A percentile compares a stretch with the other conserved stretches of the same genome.
These are phyloP conservation scores for Sipha maydis DNA, from an alignment of 2,888 invertebrate genomes.

Conservation along the genomic window DNA sequence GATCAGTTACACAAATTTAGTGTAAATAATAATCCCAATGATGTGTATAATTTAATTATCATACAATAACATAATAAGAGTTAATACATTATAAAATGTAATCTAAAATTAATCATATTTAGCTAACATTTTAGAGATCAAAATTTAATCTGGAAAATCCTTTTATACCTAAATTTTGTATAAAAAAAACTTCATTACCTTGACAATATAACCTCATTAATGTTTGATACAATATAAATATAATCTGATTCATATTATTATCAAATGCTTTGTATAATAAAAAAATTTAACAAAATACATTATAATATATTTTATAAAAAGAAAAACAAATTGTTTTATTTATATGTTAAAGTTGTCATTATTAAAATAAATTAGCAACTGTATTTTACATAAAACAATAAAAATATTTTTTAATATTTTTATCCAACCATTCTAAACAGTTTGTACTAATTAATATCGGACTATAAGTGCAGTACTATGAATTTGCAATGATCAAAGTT, in stretches of 20 bases:
- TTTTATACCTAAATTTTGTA: conserved; percentile 9
- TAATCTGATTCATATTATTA: conserved; percentile 15
- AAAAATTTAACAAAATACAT: background rate
- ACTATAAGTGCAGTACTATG: background rate
- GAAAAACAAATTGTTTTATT: conserved; percentile 23
- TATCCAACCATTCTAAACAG: background rate
- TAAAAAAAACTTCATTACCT: conserved; percentile 5
- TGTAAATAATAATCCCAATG: background rate
- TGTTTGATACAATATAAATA: conserved; percentile 22
- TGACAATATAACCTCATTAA: conserved; percentile 4
- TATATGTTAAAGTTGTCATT: conserved; percentile 2
- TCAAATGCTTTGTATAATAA: background rate
- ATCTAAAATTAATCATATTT: conserved; percentile 45
- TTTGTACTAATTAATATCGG: background rate
- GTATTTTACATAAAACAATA: background rate
- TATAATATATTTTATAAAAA: conserved; percentile 2
- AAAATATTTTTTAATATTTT: background rate
- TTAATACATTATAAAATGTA: conserved; percentile 34
- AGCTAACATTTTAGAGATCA: conserved; percentile 55
- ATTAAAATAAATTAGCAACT: conserved; percentile 11
- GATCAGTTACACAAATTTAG: conserved; percentile 6
- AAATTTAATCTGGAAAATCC: conserved; percentile 44
- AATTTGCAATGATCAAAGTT: background rate
- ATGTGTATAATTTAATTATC: background rate
- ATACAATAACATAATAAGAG: conserved; percentile 11